Evolutionary conservation across 2,113 vertebrate species (phyloP).

Genomic region (Scopus umbretta): DNA sequence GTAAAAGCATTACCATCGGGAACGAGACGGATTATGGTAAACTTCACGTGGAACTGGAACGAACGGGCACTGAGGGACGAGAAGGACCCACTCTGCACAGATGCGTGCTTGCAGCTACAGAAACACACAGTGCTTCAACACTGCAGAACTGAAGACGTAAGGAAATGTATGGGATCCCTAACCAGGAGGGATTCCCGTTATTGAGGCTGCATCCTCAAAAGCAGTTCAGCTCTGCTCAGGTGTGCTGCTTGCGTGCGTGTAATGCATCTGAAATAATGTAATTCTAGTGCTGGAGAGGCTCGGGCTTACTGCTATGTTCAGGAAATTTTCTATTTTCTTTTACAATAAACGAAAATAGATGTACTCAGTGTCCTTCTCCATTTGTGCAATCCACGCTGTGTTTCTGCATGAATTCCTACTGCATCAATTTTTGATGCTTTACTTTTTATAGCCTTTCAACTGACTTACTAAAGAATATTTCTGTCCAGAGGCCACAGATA

Average conservation of each 20-base stretch:
- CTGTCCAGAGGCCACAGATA: not conserved
- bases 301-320: not conserved
- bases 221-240: not conserved
- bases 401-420: not conserved
- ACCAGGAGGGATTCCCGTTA: not conserved
- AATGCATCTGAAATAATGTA: not conserved
- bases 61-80: rapidly evolving
- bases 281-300: not conserved
- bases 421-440: not conserved
- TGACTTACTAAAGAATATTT: not conserved
- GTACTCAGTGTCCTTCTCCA: not conserved
- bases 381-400: not conserved
- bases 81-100: not conserved
- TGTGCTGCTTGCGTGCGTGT: not conserved
- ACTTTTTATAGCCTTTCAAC: not conserved
- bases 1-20: not conserved
- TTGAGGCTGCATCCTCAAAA: not conserved
- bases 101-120: not conserved
- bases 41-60: not conserved
- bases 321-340: not conserved
- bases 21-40: not conserved
- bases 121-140: not conserved
- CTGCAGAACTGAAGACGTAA: too few species aligned
- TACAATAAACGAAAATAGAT: not conserved
- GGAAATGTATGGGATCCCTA: not conserved